Evolutionary conservation across 2,113 vertebrate species (phyloP).

Genomic region (Ageneiosus marmoratus): DNA sequence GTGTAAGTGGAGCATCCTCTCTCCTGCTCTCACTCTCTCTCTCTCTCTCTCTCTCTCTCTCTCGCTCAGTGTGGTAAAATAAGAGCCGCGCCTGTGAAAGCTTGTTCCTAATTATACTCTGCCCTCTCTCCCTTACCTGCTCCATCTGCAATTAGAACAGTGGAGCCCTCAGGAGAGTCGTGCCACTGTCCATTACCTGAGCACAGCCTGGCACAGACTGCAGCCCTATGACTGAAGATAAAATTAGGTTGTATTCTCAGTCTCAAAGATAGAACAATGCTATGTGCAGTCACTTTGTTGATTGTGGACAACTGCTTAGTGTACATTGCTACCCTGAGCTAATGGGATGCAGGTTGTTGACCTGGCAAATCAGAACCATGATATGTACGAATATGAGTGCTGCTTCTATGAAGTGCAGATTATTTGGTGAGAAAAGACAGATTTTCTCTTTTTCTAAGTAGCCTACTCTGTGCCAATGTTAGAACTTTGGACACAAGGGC

Average conservation of each 20-base stretch:
- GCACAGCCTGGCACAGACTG: constrained; percentile 37
- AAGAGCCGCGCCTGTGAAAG: constrained; percentile 46
- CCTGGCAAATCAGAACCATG: not conserved
- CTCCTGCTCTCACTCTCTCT: constrained; percentile 31
- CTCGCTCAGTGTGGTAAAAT: constrained; percentile 36
- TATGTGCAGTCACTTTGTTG: not conserved
- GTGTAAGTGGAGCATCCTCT: constrained; percentile 57
- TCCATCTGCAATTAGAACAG: constrained; percentile 54
- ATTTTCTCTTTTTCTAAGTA: not conserved
- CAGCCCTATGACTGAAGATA: constrained; percentile 32
- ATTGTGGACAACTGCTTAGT: not conserved
- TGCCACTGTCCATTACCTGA: constrained; percentile 46
- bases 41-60: constrained; percentile 5
- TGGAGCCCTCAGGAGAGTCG: constrained; percentile 43
- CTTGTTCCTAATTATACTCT: constrained; percentile 47
- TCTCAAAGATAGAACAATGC: constrained; percentile 26
- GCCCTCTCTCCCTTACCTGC: constrained; percentile 45
- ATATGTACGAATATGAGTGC: not conserved
- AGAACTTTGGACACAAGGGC: not conserved
- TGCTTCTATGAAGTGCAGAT: not conserved
- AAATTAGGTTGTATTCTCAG: constrained; percentile 46
- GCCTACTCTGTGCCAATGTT: not conserved
- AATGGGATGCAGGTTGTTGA: not conserved
- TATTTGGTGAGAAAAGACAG: not conserved
- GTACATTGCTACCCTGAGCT: not conserved